These are phyloP conservation scores for Platygyra sinensis DNA, from an alignment of 64 coral and sea anemone genomes.

Conservation along the genomic window DNA sequence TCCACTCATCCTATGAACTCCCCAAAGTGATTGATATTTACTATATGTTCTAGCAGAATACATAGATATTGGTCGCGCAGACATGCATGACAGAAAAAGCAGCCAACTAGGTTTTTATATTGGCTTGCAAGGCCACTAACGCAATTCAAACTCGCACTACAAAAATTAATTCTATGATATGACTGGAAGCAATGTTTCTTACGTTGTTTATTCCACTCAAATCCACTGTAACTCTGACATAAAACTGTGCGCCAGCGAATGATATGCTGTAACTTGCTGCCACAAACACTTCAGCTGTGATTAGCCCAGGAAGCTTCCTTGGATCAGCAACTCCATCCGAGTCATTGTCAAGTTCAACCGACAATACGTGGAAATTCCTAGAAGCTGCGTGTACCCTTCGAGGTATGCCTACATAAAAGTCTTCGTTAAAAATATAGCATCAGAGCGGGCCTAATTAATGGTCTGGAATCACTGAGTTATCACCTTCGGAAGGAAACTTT, in stretches of 20 bases:
- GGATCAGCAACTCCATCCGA: constrained; percentile 74
- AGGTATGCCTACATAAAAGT: constrained; percentile 60
- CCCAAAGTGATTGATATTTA: too few relatives aligned
- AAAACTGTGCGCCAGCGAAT: constrained; percentile 60
- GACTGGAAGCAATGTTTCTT: constrained; percentile 6
- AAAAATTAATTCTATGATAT: neutral
- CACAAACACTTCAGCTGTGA: constrained; percentile 91
- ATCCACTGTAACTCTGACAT: constrained; percentile 88
- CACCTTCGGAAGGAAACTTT: too few relatives aligned
- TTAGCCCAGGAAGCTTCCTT: constrained; percentile 82
- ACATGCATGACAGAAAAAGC: too few relatives aligned
- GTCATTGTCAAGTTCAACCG: constrained; percentile 90
- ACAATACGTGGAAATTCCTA: constrained; percentile 73
- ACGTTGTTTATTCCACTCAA: constrained; percentile 84
- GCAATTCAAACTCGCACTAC: neutral
- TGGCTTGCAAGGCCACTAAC: too few relatives aligned
- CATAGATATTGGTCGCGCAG: too few relatives aligned
- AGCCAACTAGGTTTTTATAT: too few relatives aligned
- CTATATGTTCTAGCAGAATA: too few relatives aligned
- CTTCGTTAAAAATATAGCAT: neutral
- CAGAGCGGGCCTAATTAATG: too few relatives aligned
- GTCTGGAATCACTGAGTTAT: too few relatives aligned
- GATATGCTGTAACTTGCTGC: constrained; percentile 63
- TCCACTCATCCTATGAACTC: too few relatives aligned
- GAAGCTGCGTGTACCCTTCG: constrained; percentile 84